phyloP scores from a whole-genome alignment of 2,888 invertebrate species.

The Ditylenchus weischeri region DNA sequence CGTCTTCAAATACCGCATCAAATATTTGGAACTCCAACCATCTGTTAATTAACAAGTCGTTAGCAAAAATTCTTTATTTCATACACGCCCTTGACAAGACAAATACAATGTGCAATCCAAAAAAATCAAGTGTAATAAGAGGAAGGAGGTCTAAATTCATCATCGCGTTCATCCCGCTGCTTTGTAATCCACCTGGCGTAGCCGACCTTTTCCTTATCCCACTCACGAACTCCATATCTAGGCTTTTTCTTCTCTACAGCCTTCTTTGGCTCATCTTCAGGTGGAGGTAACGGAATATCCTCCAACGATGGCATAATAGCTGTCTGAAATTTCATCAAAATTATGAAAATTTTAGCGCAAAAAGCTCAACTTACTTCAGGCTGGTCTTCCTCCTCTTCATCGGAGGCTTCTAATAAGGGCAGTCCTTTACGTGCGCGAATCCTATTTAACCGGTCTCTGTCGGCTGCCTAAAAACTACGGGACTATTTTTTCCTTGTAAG shows the following conservation, averaged over 20 bases:
- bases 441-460: slow-evolving; percentile 27
- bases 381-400: slow-evolving; percentile 17
- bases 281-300: slow-evolving; percentile 35
- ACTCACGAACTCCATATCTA: slow-evolving; percentile 40
- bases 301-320: slow-evolving; percentile 18
- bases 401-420: slow-evolving; percentile 20
- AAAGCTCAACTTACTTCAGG: slow-evolving; percentile 7
- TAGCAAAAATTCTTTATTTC: background rate
- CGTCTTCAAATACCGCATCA: too few relatives aligned
- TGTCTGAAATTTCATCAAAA: slow-evolving; percentile 21
- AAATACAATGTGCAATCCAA: background rate
- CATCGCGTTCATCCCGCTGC: slow-evolving; percentile 49
- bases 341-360: background rate
- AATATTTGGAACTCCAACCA: too few relatives aligned
- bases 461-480: slow-evolving; percentile 12
- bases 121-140: slow-evolving; percentile 30
- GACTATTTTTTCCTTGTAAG: slow-evolving; percentile 17
- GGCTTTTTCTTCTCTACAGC: slow-evolving; percentile 14
- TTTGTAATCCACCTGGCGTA: slow-evolving; percentile 44
- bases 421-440: slow-evolving; percentile 25
- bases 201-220: slow-evolving; percentile 47
- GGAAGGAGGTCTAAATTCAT: slow-evolving; percentile 48
- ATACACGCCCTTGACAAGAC: too few relatives aligned
- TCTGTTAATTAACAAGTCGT: too few relatives aligned
- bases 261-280: background rate